These are phyloP conservation scores for Leucoraja ocellata DNA, from an alignment of 2,797 vertebrate species.

Conservation along the genomic window DNA sequence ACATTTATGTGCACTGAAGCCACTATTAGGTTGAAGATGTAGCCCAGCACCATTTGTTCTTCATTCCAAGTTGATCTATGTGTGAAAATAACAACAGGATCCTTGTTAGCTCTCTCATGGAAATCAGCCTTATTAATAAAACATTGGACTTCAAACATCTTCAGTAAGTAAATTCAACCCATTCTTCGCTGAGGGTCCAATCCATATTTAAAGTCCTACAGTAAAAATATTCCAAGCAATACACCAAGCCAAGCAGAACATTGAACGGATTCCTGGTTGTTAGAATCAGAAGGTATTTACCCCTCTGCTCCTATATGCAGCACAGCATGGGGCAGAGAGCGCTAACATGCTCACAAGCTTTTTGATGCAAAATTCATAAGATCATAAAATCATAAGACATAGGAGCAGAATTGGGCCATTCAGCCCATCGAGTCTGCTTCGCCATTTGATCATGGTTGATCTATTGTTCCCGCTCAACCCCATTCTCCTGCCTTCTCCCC, in stretches of 20 bases:
- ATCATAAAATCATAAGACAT: too few relatives aligned
- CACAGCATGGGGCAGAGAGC: not conserved
- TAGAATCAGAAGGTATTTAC: not conserved
- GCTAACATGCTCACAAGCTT: not conserved
- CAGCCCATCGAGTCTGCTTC: too few relatives aligned
- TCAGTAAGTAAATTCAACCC: too few relatives aligned
- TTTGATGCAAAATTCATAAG: not conserved
- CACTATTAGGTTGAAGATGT: not conserved
- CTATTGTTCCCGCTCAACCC: too few relatives aligned
- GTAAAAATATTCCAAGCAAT: not conserved
- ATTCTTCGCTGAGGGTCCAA: not conserved
- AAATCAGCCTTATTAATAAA: constrained; percentile 7
- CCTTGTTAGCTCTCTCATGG: not conserved
- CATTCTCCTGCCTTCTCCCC: too few relatives aligned
- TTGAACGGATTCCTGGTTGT: not conserved
- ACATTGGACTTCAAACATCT: not conserved
- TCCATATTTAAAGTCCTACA: not conserved
- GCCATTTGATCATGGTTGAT: too few relatives aligned
- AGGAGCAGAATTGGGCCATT: too few relatives aligned
- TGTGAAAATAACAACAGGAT: constrained; percentile 4
- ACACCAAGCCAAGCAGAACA: not conserved
- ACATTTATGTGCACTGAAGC: not conserved
- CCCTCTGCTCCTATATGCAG: not conserved
- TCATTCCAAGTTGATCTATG: not conserved
- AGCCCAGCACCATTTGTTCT: not conserved